Evolutionary conservation across 2,113 vertebrate species (phyloP).

Genomic region (Sisor rabdophorus): DNA sequence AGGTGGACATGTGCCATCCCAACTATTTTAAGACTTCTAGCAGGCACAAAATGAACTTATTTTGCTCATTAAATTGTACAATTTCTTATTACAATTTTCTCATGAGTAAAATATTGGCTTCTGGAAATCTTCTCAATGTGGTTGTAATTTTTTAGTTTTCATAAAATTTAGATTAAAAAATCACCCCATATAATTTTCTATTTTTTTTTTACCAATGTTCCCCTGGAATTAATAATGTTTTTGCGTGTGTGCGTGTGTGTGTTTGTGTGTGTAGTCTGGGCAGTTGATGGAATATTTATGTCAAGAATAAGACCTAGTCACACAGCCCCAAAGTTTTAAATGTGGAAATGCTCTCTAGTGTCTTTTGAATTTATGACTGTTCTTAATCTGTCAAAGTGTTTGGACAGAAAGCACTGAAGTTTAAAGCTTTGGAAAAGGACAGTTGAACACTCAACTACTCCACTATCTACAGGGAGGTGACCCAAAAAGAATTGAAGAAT

Average conservation of each 20-base stretch:
- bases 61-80: too few relatives aligned
- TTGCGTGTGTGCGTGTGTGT: neutral
- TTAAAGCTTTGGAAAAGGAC: conserved; percentile 22
- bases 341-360: conserved; percentile 36
- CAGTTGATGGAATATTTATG: conserved; percentile 30
- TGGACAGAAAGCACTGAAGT: conserved; percentile 29
- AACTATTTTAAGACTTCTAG: too few relatives aligned
- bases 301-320: conserved; percentile 9
- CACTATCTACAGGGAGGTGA: conserved; percentile 31
- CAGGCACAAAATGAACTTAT: too few relatives aligned
- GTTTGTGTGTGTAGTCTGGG: conserved; percentile 1
- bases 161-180: too few relatives aligned
- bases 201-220: too few relatives aligned
- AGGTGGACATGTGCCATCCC: too few relatives aligned
- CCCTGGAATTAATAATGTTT: too few relatives aligned
- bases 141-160: too few relatives aligned
- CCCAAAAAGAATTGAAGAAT: conserved; percentile 23
- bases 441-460: conserved; percentile 12
- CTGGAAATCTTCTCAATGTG: too few relatives aligned
- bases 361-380: conserved; percentile 37
- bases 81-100: too few relatives aligned
- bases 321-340: conserved; percentile 15
- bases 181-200: too few relatives aligned
- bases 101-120: too few relatives aligned
- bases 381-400: conserved; percentile 36